Conservation (phyloP, 2,888 invertebrate genomes). For the Melieria crassipennis region DNA sequence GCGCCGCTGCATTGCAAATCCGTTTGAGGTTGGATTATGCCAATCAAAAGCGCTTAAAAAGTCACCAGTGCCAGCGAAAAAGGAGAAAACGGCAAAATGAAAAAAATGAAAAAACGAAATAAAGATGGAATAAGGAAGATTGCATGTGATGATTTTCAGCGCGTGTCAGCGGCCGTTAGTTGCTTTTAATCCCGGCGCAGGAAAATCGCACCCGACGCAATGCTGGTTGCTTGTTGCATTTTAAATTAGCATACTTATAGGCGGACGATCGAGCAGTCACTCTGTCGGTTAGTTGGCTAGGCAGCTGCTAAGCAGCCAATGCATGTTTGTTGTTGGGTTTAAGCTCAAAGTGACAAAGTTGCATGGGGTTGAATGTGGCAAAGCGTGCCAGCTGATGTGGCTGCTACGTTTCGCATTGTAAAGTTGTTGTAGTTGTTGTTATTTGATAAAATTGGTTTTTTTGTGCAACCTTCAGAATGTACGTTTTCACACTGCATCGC, state of each 20-base stretch:
- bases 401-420: no score
- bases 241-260: conserved; percentile 43
- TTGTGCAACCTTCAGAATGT: no score
- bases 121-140: background rate
- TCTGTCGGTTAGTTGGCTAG: no score
- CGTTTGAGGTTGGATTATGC: conserved; percentile 46
- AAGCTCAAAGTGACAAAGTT: background rate
- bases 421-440: no score
- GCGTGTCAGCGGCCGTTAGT: background rate
- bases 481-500: no score
- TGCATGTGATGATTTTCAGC: background rate
- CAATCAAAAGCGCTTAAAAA: conserved; percentile 49
- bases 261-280: conserved; percentile 8
- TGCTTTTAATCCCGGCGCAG: conserved; percentile 9
- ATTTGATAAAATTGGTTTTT: no score
- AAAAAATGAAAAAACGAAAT: background rate
- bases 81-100: background rate
- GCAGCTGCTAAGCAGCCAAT: no score
- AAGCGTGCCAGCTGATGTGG: background rate
- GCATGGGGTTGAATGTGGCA: conserved; percentile 2
- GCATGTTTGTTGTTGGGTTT: no score
- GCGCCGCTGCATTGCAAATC: conserved; percentile 30
- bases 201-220: background rate
- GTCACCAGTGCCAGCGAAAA: conserved; percentile 21
- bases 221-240: conserved; percentile 15